Conservation (phyloP, 2,113 vertebrate species). For the Anhinga rufa region DNA sequence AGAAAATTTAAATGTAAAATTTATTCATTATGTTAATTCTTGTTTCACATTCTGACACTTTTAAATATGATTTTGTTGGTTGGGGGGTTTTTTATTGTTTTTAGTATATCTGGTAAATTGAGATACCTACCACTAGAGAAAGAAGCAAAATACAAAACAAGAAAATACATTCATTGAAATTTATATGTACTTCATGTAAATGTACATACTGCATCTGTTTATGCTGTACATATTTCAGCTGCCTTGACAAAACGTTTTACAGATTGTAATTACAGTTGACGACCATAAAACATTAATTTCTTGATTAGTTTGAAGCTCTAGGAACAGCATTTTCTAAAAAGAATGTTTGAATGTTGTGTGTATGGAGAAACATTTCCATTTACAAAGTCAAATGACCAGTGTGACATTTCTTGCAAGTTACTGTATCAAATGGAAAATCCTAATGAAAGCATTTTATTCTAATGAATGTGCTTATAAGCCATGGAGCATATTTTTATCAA, state of each 20-base stretch:
- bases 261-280: neutral
- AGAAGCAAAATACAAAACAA: neutral
- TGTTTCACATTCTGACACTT: neutral
- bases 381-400: neutral
- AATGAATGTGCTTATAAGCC: neutral
- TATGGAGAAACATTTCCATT: neutral
- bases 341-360: neutral
- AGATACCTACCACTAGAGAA: neutral
- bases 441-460: neutral
- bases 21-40: neutral
- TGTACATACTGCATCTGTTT: neutral
- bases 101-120: neutral
- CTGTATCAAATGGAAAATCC: neutral
- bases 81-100: neutral
- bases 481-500: neutral
- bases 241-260: neutral
- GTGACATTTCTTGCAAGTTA: neutral
- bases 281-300: neutral
- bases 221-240: neutral
- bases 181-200: neutral
- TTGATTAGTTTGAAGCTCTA: neutral
- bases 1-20: neutral
- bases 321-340: neutral
- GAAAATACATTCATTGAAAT: neutral
- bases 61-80: neutral